These are phyloP conservation scores for Catagonus wagneri DNA, from an alignment of 2,113 vertebrate species.

Conservation along the genomic window DNA sequence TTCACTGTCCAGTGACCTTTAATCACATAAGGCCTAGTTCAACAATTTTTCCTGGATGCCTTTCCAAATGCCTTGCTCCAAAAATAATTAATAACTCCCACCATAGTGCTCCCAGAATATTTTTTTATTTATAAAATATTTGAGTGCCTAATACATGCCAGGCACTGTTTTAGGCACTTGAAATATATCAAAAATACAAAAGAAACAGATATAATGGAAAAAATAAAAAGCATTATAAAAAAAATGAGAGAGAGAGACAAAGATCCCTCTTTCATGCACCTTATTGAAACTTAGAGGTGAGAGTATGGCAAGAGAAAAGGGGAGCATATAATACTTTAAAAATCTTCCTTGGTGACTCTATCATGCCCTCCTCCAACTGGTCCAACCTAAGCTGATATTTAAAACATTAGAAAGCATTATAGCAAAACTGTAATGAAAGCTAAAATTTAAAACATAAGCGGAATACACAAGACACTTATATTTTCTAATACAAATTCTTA, in stretches of 20 bases:
- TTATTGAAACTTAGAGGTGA: conserved; percentile 11
- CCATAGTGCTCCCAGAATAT: background rate
- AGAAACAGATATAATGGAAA: conserved; percentile 1
- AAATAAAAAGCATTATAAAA: too few species aligned
- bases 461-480: background rate
- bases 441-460: conserved; percentile 44
- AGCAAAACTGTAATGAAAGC: conserved; percentile 44
- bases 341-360: background rate
- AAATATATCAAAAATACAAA: conserved; percentile 14
- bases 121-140: conserved; percentile 11
- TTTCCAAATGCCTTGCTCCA: conserved; percentile 40
- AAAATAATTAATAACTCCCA: conserved; percentile 2
- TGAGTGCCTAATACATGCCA: background rate
- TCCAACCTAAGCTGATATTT: conserved; percentile 11
- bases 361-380: background rate
- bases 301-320: background rate
- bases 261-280: background rate
- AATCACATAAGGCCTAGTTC: background rate
- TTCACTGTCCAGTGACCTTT: background rate
- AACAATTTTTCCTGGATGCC: background rate
- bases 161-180: background rate
- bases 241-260: too few species aligned
- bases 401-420: conserved; percentile 45
- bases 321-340: background rate
- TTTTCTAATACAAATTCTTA: conserved; percentile 84